Conservation (phyloP, 1,140 invertebrate genomes). For the Bombus sylvicola region DNA sequence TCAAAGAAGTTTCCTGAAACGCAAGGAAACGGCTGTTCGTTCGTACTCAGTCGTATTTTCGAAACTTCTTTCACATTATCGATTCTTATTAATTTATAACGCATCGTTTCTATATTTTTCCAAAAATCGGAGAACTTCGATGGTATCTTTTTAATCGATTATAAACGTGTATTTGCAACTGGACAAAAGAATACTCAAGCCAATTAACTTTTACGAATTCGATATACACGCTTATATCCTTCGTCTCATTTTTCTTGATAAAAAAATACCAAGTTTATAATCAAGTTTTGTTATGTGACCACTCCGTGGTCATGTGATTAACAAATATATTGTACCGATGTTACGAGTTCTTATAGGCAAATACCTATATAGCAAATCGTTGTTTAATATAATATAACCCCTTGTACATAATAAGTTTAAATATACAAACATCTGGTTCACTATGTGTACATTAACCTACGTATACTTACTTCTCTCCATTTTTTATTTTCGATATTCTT, state of each 20-base stretch:
- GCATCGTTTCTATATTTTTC: not conserved
- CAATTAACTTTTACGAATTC: not conserved
- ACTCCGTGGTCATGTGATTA: not conserved
- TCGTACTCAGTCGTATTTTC: not conserved
- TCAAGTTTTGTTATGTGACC: slow-evolving; percentile 16
- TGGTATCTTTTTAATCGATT: not conserved
- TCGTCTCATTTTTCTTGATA: not conserved
- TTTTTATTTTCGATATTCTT: not conserved
- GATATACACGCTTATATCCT: not conserved
- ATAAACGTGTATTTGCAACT: not conserved
- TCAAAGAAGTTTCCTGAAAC: not conserved
- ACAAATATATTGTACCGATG: slow-evolving; percentile 29
- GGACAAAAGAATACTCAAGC: not conserved
- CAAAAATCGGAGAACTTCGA: not conserved
- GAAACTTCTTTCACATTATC: not conserved
- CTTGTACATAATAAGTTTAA: slow-evolving; percentile 48
- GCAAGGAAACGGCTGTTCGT: not conserved
- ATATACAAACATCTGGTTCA: slow-evolving; percentile 43
- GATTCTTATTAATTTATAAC: not conserved
- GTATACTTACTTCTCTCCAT: not conserved
- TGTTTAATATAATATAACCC: slow-evolving; percentile 41
- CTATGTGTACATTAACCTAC: slow-evolving; percentile 10
- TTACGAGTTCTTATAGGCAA: slow-evolving; percentile 42
- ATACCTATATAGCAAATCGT: slow-evolving; percentile 47
- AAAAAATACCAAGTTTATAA: slow-evolving; percentile 10